Evolutionary conservation across 2,888 invertebrate genomes (phyloP).

Genomic region (Drosophila heteroneura): DNA sequence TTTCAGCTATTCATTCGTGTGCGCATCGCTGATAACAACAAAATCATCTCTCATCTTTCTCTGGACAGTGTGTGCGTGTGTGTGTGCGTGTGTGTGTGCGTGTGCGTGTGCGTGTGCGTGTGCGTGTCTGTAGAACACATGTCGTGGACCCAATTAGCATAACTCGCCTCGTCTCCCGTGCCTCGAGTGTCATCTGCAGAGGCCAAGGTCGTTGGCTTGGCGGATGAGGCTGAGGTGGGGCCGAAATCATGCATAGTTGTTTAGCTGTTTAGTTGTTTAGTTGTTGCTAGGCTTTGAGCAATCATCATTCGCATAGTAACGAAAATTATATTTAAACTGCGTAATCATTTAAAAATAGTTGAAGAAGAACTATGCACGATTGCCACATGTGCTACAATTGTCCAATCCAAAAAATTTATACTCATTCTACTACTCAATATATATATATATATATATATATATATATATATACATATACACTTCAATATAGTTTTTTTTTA

Average conservation of each 20-base stretch:
- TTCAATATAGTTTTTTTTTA: too few relatives aligned
- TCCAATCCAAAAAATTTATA: background rate
- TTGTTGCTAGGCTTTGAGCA: conserved; percentile 23
- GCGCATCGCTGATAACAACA: conserved; percentile 55
- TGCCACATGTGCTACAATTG: background rate
- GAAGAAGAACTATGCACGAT: background rate
- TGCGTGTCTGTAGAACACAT: conserved; percentile 31
- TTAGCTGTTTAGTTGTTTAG: background rate
- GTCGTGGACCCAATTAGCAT: conserved; percentile 53
- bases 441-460: too few relatives aligned
- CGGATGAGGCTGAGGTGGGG: background rate
- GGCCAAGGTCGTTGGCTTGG: conserved; percentile 58
- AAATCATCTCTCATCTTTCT: conserved; percentile 17
- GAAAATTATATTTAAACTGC: conserved; percentile 12
- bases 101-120: conserved; percentile 2
- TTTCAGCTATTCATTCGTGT: conserved; percentile 62
- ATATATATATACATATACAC: too few relatives aligned
- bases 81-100: background rate
- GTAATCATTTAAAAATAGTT: background rate
- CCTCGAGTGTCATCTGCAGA: conserved; percentile 17
- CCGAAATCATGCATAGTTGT: background rate
- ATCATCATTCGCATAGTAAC: conserved; percentile 28
- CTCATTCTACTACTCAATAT: background rate
- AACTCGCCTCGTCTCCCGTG: conserved; percentile 21
- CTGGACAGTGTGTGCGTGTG: conserved; percentile 41